A percentile compares a stretch with the other conserved stretches of the same genome.
phyloP scores from a whole-genome alignment of 2,888 invertebrate species.

The Urechis unicinctus region DNA sequence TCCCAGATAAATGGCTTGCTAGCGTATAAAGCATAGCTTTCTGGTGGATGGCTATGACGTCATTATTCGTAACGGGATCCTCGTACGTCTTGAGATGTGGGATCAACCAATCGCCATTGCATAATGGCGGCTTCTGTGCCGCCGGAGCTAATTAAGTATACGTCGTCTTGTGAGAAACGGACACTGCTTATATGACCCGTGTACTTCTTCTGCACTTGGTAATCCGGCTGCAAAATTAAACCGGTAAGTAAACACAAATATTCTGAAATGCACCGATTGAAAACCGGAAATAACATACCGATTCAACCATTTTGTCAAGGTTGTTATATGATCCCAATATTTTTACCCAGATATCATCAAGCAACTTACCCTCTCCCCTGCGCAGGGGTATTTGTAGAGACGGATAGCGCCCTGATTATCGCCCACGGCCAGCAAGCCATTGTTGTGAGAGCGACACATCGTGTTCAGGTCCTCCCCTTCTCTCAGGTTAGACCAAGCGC shows the following conservation, averaged over 20 bases:
- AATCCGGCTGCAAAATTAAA: conserved; percentile 57
- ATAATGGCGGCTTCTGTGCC: conserved; percentile 83
- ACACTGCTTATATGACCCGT: conserved; percentile 68
- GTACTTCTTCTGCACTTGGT: conserved; percentile 81
- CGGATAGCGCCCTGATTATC: conserved; percentile 84
- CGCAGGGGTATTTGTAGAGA: conserved; percentile 81
- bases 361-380: conserved; percentile 70
- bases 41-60: too few species aligned
- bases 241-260: too few species aligned
- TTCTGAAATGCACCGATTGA: too few species aligned
- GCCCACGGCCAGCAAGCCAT: conserved; percentile 76
- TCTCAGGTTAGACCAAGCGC: conserved; percentile 37
- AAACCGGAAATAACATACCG: too few species aligned
- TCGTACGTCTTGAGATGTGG: too few species aligned
- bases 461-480: conserved; percentile 31
- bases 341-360: too few species aligned
- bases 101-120: conserved; percentile 62
- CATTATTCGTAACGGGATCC: too few species aligned
- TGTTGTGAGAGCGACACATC: conserved; percentile 45
- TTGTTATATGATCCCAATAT: too few species aligned
- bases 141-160: conserved; percentile 76
- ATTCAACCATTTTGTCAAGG: too few species aligned
- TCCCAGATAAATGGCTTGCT: too few species aligned
- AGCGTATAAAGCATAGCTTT: too few species aligned
- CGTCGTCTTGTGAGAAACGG: conserved; percentile 79